A percentile compares a stretch with the other conserved stretches of the same genome.
Evolutionary conservation across 2,113 vertebrate species (phyloP).

Genomic region (Peromyscus leucopus): DNA sequence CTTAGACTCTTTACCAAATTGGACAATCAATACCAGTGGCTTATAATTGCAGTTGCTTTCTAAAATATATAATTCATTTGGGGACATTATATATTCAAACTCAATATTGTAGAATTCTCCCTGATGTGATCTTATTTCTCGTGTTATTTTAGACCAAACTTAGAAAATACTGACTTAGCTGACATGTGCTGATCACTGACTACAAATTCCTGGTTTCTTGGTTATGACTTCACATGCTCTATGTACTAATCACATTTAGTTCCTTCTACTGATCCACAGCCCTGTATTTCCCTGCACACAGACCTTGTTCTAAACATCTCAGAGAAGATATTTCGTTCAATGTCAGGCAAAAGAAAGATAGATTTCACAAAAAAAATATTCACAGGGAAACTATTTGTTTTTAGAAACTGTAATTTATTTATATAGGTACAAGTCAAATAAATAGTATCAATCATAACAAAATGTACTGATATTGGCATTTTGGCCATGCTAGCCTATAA

Average conservation of each 20-base stretch:
- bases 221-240: background rate
- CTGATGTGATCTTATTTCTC: background rate
- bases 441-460: background rate
- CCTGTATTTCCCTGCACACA: fast-evolving
- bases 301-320: slow-evolving; percentile 16
- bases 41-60: background rate
- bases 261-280: background rate
- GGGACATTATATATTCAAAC: background rate
- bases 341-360: background rate
- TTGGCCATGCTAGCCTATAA: background rate
- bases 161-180: background rate
- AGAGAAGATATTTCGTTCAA: background rate
- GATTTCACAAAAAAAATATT: background rate
- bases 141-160: background rate
- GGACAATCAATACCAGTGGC: background rate
- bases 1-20: background rate
- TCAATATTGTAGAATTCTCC: background rate
- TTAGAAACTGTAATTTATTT: background rate
- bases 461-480: background rate
- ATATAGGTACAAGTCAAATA: slow-evolving; percentile 6
- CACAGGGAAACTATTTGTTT: background rate
- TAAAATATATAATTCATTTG: background rate
- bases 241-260: background rate
- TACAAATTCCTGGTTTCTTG: background rate
- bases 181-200: background rate